Base-by-base conservation (phyloP, 2,888 invertebrate genomes). In the Drosophila kokeensis region DNA sequence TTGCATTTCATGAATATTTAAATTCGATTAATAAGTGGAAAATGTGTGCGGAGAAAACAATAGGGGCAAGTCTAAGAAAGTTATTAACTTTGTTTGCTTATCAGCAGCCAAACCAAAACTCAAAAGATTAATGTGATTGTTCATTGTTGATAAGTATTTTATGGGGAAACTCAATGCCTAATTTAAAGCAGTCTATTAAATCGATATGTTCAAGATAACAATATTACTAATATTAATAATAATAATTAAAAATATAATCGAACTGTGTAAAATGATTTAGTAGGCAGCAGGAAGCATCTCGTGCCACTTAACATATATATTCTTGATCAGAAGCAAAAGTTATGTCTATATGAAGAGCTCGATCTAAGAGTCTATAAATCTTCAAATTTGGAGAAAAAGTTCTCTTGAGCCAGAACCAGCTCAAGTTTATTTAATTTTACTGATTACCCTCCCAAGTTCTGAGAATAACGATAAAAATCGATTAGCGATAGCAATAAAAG, bases 1-100 rank as follows among this genome's bases (percentile, higher is more conserved):
- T 62, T 55, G n/a, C 18, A n/a, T 13, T 27, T 24, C 21, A 71
- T 71, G 32, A 70, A 70, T 70, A 62, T 50, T 71, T 70, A 62
- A 71, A 71, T 27, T 70, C 71, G 13, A 70, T 64, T 62, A 66
- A 62, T 32, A 4, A 34, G 63, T 24, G n/a, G 24, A 24, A 21
- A 59, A 11, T 42, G 30, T 49, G 34, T 13, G 13, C 8, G 32
- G 4, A 45, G 29, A 24, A 30, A 52, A n/a, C 65, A 34, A 40
- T 24, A n/a, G 18, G 4, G 2, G 0, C 0, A 7, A 7, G 8
- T 21, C 21, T 24, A 8, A 34, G 38, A 40, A 24, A 18, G 15
- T 21, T 7, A 61, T 21, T 18, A 34, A 8, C 7, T 8, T 4
- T 45, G 45, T 24, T 45, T 15, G 24, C 4, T 2, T 24, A 24